phyloP scores from a whole-genome alignment of 2,797 vertebrate genomes.

The Capromys pilorides region DNA sequence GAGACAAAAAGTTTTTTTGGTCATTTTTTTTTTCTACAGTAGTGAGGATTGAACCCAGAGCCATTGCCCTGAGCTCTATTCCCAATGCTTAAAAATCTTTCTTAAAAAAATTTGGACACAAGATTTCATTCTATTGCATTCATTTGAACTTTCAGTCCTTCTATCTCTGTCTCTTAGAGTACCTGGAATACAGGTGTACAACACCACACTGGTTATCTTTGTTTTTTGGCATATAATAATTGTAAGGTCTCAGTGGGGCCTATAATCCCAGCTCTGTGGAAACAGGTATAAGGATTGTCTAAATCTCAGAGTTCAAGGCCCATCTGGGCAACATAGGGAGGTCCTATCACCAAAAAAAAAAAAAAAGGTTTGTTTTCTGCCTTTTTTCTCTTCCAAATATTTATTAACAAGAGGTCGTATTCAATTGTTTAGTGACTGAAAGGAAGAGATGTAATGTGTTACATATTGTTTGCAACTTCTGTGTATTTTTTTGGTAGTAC shows the following conservation, averaged over 20 bases:
- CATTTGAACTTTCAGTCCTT: not conserved
- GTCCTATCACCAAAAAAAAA: not conserved
- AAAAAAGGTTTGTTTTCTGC: not conserved
- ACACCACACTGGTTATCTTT: not conserved
- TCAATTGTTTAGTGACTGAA: slow-evolving; percentile 66
- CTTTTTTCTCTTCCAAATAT: slow-evolving; percentile 8
- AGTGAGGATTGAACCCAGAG: not conserved
- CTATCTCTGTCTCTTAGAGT: not conserved
- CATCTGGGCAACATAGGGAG: not conserved
- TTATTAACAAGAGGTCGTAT: slow-evolving; percentile 59
- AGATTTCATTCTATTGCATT: not conserved
- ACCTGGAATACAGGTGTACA: not conserved
- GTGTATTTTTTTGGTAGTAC: not conserved
- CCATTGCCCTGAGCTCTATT: not conserved
- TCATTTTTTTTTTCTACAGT: not conserved
- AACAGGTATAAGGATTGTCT: not conserved
- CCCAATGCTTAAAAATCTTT: not conserved
- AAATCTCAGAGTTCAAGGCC: not conserved
- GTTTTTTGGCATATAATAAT: not conserved
- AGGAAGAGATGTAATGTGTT: slow-evolving; percentile 39
- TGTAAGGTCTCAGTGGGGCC: not conserved
- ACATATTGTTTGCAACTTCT: not conserved
- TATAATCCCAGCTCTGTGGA: not conserved
- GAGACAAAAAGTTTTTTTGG: not conserved
- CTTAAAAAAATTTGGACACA: not conserved